Conservation (phyloP, 1,140 invertebrate species). For the Caenorhabditis briggsae region DNA sequence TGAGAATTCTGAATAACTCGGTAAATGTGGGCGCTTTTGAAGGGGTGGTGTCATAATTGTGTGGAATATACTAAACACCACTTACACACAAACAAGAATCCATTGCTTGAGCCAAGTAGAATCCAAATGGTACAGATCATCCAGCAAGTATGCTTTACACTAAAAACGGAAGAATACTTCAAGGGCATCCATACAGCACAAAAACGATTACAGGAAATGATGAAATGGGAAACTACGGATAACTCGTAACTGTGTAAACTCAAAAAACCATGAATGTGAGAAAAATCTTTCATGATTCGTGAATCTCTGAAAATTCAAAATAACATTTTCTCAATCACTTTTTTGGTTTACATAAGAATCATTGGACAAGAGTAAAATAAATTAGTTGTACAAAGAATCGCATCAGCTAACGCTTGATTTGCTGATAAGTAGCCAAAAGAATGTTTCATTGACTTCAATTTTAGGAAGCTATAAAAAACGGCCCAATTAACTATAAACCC, state of each 20-base stretch:
- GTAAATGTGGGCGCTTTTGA: too few relatives aligned
- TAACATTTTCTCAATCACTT: too few relatives aligned
- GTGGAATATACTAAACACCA: too few relatives aligned
- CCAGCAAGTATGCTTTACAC: neutral
- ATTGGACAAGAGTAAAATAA: neutral
- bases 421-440: conserved; percentile 11
- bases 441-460: neutral
- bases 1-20: too few relatives aligned
- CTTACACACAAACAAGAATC: neutral
- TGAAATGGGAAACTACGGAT: neutral
- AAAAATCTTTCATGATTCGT: neutral
- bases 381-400: neutral
- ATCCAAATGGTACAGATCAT: neutral
- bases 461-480: neutral
- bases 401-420: conserved; percentile 1
- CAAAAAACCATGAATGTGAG: neutral
- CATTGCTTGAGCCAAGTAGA: neutral
- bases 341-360: neutral
- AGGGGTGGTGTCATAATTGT: too few relatives aligned
- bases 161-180: neutral
- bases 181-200: neutral
- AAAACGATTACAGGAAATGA: neutral
- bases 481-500: neutral
- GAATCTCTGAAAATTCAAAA: neutral
- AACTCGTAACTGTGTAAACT: neutral